phyloP scores from a whole-genome alignment of 2,888 invertebrate species.

The Cactoblastis cactorum region DNA sequence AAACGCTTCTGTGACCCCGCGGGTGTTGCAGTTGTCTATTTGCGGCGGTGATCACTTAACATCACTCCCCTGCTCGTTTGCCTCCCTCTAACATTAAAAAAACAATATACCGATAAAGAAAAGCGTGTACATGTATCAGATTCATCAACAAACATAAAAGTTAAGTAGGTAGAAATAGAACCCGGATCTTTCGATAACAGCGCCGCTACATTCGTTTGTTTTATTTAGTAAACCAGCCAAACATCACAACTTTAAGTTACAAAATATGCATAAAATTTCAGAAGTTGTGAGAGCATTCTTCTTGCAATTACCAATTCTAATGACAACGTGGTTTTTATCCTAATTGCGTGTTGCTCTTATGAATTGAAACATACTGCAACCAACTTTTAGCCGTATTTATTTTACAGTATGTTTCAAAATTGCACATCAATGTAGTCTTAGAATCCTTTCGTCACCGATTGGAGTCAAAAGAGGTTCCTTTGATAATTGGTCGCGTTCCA shows the following conservation, averaged over 20 bases:
- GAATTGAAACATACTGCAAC: constrained; percentile 24
- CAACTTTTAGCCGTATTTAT: constrained; percentile 12
- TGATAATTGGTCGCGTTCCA: constrained; percentile 67
- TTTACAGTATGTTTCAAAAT: constrained; percentile 25
- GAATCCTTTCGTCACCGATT: constrained; percentile 35
- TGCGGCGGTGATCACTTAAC: too few relatives aligned
- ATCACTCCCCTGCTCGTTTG: too few relatives aligned
- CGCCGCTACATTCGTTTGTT: too few relatives aligned
- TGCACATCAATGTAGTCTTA: constrained; percentile 1
- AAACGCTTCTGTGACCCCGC: too few relatives aligned
- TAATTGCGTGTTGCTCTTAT: constrained; percentile 55
- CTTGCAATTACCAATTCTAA: constrained; percentile 64
- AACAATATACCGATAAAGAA: too few relatives aligned
- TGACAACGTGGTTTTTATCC: constrained; percentile 54
- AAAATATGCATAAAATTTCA: constrained; percentile 49
- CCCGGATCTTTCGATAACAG: too few relatives aligned
- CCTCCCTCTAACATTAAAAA: too few relatives aligned
- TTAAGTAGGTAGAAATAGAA: too few relatives aligned
- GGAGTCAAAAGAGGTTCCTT: constrained; percentile 39
- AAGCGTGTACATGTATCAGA: too few relatives aligned
- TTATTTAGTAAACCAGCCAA: too few relatives aligned
- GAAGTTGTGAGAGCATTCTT: constrained; percentile 50
- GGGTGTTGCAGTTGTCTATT: too few relatives aligned
- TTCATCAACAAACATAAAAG: too few relatives aligned
- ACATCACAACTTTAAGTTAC: constrained; percentile 35